Base-by-base conservation (phyloP, 2,113 vertebrate genomes). In the Todiramphus saurophagus region DNA sequence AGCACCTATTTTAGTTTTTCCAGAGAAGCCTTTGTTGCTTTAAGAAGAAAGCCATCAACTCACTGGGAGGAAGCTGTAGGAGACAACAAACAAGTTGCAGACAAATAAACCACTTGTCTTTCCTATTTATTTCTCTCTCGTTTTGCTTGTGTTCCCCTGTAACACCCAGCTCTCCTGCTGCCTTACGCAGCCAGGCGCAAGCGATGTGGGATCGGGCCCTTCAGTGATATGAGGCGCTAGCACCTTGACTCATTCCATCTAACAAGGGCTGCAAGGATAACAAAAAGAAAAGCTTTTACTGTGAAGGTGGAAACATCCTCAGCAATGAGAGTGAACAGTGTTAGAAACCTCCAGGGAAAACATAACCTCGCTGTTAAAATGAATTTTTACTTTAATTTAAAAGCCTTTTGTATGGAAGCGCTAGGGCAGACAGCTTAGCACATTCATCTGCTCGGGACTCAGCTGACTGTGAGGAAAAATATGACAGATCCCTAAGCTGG, bases 281-380 rank as follows among this genome's bases (percentile, higher is more conserved):
- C 24, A 68, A 74, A 90, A 86, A 59, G 60, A 39, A 94, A 94
- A 91, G 83, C 94, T 97, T 97, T 95, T 90, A 91, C 66, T 33
- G 1, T 56, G 76, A 86, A 91, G 55, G 79, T 9, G 0, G 76
- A 93, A 96, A 95, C 75, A 62, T 83, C 82, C 72, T 60, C 74
- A 39, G 85, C 82, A 66, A 80, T 72, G 72, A 86, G 89, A 91
- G 72, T 7, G 55, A 96, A 85, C 79, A 75, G 62, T 78, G 93
- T 74, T 91, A 94, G 87, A 94, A 96, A 97, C 67, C 96, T 96
- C 96, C 93, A 88, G 97, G 96, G 93, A 88, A 96, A 95, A 93
- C 64, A 72, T 75, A 94, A 83, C 91, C 87, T 91, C 9, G 5
- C 72, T 93, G 94, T 86, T 96, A 41, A 81, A 95, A 86, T 96